A percentile compares a stretch with the other conserved stretches of the same genome.
phyloP scores from a whole-genome alignment of 2,113 vertebrate genomes.

The Arothron firmamentum region DNA sequence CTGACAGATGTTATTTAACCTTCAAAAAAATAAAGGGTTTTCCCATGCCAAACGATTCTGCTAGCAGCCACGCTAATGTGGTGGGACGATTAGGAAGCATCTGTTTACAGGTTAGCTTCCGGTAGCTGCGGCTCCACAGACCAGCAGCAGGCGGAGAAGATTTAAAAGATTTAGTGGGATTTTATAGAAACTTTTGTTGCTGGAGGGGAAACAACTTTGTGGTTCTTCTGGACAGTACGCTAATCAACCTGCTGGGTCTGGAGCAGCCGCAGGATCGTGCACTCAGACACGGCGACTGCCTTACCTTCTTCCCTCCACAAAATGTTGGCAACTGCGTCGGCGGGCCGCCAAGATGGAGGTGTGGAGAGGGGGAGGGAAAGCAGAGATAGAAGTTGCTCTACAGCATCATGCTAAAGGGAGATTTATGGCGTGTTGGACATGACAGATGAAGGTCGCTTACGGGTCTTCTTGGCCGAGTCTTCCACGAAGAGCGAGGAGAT shows the following conservation, averaged over 20 bases:
- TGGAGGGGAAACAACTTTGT: conserved; percentile 25
- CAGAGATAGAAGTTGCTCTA: conserved; percentile 24
- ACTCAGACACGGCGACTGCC: conserved; percentile 25
- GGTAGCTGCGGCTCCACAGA: no score
- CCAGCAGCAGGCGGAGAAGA: neutral
- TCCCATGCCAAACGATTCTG: no score
- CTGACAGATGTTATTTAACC: no score
- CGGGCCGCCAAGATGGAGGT: conserved; percentile 48
- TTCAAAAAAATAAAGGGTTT: no score
- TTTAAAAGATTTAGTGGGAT: conserved; percentile 4
- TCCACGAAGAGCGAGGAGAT: conserved; percentile 96
- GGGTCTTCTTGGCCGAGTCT: conserved; percentile 91
- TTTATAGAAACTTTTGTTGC: neutral
- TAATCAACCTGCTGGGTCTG: conserved; percentile 18
- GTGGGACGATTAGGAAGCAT: no score
- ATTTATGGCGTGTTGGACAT: neutral
- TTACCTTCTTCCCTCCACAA: conserved; percentile 99
- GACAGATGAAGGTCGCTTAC: conserved; percentile 72
- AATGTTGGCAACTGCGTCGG: conserved; percentile 93
- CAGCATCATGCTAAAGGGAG: conserved; percentile 1
- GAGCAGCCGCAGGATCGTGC: conserved; percentile 10
- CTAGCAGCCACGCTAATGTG: no score
- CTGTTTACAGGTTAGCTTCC: no score
- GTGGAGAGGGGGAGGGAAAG: neutral
- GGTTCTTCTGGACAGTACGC: conserved; percentile 23